Evolutionary conservation across 2,888 invertebrate species (phyloP).

Genomic region (Agrochola macilenta): DNA sequence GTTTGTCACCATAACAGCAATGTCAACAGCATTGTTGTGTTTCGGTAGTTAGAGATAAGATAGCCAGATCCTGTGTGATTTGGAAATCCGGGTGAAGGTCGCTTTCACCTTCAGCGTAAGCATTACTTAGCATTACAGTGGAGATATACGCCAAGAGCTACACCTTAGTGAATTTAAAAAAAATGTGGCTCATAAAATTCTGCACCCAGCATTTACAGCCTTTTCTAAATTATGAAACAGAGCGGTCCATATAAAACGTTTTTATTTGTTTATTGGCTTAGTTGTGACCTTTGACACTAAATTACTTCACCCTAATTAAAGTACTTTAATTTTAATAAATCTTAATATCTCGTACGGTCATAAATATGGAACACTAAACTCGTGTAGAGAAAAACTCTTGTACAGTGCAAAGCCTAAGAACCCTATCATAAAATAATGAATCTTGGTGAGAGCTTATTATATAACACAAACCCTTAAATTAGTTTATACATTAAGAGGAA

Average conservation of each 20-base stretch:
- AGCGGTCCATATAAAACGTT: neutral
- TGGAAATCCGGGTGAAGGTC: too few relatives aligned
- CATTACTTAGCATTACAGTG: too few relatives aligned
- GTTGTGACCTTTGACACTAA: neutral
- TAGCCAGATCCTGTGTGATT: too few relatives aligned
- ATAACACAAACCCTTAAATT: slow-evolving; percentile 20
- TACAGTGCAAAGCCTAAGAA: neutral
- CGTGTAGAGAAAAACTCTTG: slow-evolving; percentile 23
- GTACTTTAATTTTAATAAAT: neutral
- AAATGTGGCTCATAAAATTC: neutral
- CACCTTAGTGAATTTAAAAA: too few relatives aligned
- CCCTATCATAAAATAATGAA: slow-evolving; percentile 32
- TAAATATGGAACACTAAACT: neutral
- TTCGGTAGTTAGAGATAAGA: too few relatives aligned
- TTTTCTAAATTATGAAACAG: neutral
- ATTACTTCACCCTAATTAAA: neutral
- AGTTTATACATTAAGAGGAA: slow-evolving; percentile 31
- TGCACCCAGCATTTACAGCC: neutral
- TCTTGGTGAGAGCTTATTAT: slow-evolving; percentile 15
- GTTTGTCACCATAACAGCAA: too few relatives aligned
- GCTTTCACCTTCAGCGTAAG: too few relatives aligned
- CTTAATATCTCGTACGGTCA: neutral
- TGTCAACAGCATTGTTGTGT: too few relatives aligned
- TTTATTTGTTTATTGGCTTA: neutral
- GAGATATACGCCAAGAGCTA: too few relatives aligned